A percentile compares a stretch with the other conserved stretches of the same genome.
These are phyloP conservation scores for Corythaixoides concolor DNA, from an alignment of 2,113 vertebrate species.

Conservation along the genomic window DNA sequence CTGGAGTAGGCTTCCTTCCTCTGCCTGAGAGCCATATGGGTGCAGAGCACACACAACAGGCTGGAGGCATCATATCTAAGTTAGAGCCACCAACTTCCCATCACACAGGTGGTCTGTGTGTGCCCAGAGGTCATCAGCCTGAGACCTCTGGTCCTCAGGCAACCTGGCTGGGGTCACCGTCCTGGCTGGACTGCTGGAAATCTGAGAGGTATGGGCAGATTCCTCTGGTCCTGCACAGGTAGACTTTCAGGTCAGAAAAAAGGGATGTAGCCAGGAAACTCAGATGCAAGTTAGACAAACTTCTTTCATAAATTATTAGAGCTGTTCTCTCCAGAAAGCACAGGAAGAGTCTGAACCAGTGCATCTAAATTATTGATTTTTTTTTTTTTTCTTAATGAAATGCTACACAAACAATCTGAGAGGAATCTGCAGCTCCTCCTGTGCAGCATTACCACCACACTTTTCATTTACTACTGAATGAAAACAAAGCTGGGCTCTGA, in stretches of 20 bases:
- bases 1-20: neutral
- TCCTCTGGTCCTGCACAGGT: neutral
- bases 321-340: neutral
- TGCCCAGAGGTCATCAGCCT: neutral
- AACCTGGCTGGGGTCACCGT: neutral
- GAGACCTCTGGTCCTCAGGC: neutral
- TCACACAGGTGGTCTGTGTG: rapidly evolving
- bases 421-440: neutral
- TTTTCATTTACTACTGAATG: neutral
- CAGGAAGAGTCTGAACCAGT: neutral
- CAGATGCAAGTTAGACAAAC: neutral
- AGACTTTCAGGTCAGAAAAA: neutral
- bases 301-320: neutral
- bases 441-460: neutral
- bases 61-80: neutral
- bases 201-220: neutral
- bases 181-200: neutral
- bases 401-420: neutral
- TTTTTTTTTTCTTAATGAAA: neutral
- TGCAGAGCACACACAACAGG: too few relatives aligned
- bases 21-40: neutral
- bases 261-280: neutral
- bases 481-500: neutral
- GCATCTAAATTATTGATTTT: neutral
- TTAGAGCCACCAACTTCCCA: neutral